These are phyloP conservation scores for Ia io DNA, from an alignment of 2,113 vertebrate species.

Conservation along the genomic window DNA sequence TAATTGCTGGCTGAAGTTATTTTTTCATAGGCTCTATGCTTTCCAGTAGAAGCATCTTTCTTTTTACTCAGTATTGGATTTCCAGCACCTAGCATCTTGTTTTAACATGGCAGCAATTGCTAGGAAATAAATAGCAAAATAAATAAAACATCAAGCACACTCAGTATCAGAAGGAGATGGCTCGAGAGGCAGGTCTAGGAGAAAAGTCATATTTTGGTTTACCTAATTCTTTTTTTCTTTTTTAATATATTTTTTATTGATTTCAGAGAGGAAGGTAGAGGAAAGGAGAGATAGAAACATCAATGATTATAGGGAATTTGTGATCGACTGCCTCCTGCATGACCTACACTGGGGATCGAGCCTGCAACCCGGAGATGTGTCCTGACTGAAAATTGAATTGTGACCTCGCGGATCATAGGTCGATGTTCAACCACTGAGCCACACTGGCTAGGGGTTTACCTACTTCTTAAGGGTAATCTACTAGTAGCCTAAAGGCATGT, in stretches of 20 bases:
- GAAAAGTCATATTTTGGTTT: neutral
- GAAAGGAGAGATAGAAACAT: too few species aligned
- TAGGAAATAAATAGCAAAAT: neutral
- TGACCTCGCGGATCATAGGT: too few species aligned
- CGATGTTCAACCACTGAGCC: too few species aligned
- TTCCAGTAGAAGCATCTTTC: neutral
- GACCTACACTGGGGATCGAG: too few species aligned
- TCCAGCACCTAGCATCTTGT: neutral
- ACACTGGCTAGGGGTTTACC: too few species aligned
- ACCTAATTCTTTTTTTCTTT: neutral
- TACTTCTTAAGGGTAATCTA: neutral
- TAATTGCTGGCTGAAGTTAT: neutral
- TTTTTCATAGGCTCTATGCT: neutral
- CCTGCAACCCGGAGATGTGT: too few species aligned
- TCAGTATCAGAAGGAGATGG: neutral
- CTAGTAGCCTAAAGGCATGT: neutral
- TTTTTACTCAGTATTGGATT: neutral
- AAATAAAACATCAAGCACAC: neutral
- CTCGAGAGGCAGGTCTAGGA: neutral
- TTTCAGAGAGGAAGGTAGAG: too few species aligned
- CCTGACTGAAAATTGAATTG: too few species aligned
- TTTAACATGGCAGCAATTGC: neutral
- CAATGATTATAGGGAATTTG: too few species aligned
- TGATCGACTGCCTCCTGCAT: too few species aligned
- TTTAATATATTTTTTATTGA: too few species aligned